A percentile compares a stretch with the other conserved stretches of the same genome.
Conservation (phyloP, 2,113 vertebrate species). For the Rafetus swinhoei region DNA sequence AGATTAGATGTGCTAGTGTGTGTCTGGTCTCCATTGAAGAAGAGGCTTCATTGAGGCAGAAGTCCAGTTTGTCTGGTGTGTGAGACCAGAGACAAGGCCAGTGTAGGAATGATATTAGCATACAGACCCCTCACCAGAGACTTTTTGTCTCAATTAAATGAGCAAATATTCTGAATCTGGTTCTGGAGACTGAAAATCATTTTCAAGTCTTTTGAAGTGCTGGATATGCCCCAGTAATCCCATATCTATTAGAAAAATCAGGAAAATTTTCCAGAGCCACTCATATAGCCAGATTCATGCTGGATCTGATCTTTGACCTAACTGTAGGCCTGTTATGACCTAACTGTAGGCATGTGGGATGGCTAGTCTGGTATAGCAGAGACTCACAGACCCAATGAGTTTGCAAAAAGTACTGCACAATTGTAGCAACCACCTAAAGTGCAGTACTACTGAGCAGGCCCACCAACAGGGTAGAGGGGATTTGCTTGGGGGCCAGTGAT, state of each 20-base stretch:
- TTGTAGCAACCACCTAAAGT: not conserved
- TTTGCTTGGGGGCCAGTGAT: too few relatives aligned
- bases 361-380: not conserved
- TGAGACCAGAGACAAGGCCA: not conserved
- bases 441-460: not conserved
- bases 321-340: not conserved
- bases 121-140: not conserved
- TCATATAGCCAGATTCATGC: not conserved
- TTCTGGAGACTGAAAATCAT: not conserved
- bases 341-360: rapidly evolving
- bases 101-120: not conserved
- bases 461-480: too few relatives aligned
- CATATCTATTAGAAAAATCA: slow-evolving; percentile 23
- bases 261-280: not conserved
- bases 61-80: not conserved
- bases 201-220: slow-evolving; percentile 1
- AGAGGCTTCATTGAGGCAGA: not conserved
- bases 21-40: not conserved
- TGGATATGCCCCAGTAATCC: not conserved
- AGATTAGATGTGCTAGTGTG: not conserved
- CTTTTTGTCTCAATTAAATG: not conserved
- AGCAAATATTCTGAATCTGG: not conserved
- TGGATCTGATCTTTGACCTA: not conserved
- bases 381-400: not conserved
- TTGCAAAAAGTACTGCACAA: not conserved